Evolutionary conservation across 2,888 invertebrate genomes (phyloP).

Genomic region (Acrobasis repandana): DNA sequence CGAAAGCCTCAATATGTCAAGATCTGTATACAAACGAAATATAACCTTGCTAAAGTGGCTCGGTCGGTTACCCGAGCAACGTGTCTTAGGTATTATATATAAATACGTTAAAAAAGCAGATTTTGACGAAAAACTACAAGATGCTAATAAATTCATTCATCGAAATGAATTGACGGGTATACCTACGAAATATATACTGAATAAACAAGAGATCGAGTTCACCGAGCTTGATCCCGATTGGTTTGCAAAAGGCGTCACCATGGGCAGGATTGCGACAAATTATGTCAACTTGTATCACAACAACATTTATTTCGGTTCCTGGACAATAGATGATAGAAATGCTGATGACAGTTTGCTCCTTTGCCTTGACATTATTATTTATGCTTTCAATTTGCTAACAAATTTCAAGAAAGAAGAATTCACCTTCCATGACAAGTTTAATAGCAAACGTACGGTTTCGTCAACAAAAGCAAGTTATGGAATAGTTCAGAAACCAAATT

Average conservation of each 20-base stretch:
- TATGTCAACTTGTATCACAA: conserved; percentile 36
- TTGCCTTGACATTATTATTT: conserved; percentile 46
- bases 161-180: conserved; percentile 26
- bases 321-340: conserved; percentile 30
- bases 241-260: conserved; percentile 42
- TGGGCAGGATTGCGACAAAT: conserved; percentile 31
- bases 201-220: conserved; percentile 28
- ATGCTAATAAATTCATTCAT: conserved; percentile 22
- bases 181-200: conserved; percentile 29
- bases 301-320: conserved; percentile 30
- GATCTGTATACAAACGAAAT: conserved; percentile 18
- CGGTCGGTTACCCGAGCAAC: background rate
- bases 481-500: conserved; percentile 37
- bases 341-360: conserved; percentile 37
- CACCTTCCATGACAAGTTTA: conserved; percentile 11
- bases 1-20: conserved; percentile 12
- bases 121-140: conserved; percentile 24
- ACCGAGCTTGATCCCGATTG: conserved; percentile 35
- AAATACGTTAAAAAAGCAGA: conserved; percentile 9
- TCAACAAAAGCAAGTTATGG: conserved; percentile 8
- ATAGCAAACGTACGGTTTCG: background rate
- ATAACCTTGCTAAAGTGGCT: conserved; percentile 26
- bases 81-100: conserved; percentile 13
- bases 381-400: conserved; percentile 47
- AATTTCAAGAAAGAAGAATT: conserved; percentile 36